A percentile compares a stretch with the other conserved stretches of the same genome.
These are phyloP conservation scores for Gastracanthus pulcherrimus DNA, from an alignment of 2,888 invertebrate genomes.

Conservation along the genomic window DNA sequence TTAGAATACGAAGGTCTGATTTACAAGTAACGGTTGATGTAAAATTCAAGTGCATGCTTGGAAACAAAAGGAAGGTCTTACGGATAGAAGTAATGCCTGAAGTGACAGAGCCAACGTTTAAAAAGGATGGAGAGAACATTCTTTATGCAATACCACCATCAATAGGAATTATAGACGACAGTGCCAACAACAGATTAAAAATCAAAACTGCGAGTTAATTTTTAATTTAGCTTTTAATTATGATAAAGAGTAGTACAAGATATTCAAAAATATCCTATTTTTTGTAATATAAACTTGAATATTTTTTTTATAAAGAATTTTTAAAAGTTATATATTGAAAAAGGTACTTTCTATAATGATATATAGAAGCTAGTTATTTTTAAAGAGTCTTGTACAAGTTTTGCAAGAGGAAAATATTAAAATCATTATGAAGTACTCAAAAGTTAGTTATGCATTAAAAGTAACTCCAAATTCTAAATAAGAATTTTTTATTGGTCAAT, in stretches of 20 bases:
- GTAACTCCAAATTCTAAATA: not conserved
- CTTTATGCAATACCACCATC: conserved; percentile 79
- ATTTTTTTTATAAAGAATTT: conserved; percentile 56
- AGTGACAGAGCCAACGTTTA: conserved; percentile 78
- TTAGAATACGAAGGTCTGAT: conserved; percentile 85
- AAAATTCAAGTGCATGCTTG: conserved; percentile 88
- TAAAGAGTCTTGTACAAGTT: conserved; percentile 26
- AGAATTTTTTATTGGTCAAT: conserved; percentile 20
- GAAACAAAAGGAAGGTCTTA: conserved; percentile 85
- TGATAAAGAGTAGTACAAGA: conserved; percentile 45
- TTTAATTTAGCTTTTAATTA: conserved; percentile 27
- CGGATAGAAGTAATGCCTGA: conserved; percentile 81
- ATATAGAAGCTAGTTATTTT: conserved; percentile 23
- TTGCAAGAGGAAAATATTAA: conserved; percentile 8
- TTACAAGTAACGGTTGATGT: conserved; percentile 87
- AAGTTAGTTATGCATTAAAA: not conserved
- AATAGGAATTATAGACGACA: conserved; percentile 77
- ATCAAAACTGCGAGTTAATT: conserved; percentile 78
- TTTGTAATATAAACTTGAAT: conserved; percentile 53
- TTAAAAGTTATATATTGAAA: conserved; percentile 40
- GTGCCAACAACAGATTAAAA: conserved; percentile 72
- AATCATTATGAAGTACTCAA: conserved; percentile 25
- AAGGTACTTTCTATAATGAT: conserved; percentile 25
- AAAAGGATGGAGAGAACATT: conserved; percentile 78
- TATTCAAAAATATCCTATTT: conserved; percentile 53